These are phyloP conservation scores for Ischnus inquisitorius DNA, from an alignment of 2,888 invertebrate genomes.

Conservation along the genomic window DNA sequence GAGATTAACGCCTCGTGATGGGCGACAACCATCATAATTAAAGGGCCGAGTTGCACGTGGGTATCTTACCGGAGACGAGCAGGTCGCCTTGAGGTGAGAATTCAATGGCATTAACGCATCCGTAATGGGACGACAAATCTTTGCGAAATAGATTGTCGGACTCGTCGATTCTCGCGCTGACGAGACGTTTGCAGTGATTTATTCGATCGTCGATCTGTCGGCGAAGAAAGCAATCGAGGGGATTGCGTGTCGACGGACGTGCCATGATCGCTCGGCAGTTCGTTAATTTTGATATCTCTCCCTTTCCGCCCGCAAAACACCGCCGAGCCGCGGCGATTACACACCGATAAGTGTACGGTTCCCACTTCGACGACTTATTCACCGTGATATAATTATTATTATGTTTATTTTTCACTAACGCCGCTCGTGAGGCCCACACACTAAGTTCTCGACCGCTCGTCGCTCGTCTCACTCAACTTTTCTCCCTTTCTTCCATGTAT, in stretches of 20 bases:
- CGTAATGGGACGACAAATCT: constrained; percentile 95
- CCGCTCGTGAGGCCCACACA: background rate
- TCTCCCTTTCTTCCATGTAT: constrained; percentile 78
- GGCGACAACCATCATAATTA: background rate
- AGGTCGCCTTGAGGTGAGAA: constrained; percentile 95
- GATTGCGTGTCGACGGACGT: constrained; percentile 86
- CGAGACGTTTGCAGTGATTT: constrained; percentile 88
- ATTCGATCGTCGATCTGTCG: constrained; percentile 88
- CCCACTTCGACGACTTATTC: background rate
- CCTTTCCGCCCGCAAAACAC: background rate
- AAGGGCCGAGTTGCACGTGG: constrained; percentile 32
- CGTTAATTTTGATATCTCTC: background rate
- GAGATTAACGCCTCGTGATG: no score
- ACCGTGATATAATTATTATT: background rate
- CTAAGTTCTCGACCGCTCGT: constrained; percentile 11
- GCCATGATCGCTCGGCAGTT: constrained; percentile 72
- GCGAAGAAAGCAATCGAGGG: constrained; percentile 87
- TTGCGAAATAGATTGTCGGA: constrained; percentile 93
- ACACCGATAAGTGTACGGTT: background rate
- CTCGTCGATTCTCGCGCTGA: constrained; percentile 88
- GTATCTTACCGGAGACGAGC: constrained; percentile 93
- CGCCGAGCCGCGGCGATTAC: background rate
- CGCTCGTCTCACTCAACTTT: constrained; percentile 67
- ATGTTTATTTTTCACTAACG: constrained; percentile 9
- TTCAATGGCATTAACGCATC: constrained; percentile 98